Evolutionary conservation across 2,797 vertebrate genomes (phyloP).

Genomic region (Fistularia commersonii): DNA sequence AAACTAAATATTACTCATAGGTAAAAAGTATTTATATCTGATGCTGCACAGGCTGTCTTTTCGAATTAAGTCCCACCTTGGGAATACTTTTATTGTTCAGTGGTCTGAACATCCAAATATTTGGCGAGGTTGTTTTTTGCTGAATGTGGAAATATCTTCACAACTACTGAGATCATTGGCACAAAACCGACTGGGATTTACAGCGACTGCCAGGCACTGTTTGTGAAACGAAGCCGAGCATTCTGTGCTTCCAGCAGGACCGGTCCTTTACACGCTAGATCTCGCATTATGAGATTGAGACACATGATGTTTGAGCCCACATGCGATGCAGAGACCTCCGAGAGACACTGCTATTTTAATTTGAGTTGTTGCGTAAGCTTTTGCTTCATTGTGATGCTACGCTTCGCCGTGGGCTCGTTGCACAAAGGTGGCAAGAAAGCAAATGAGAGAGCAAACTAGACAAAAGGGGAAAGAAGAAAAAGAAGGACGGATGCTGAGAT

Average conservation of each 20-base stretch:
- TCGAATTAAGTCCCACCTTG: too few relatives aligned
- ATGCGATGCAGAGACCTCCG: slow-evolving; percentile 2
- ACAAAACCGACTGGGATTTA: background rate
- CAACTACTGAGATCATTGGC: background rate
- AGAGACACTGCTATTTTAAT: slow-evolving; percentile 14
- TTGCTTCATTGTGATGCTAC: background rate
- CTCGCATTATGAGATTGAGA: background rate
- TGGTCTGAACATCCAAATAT: too few relatives aligned
- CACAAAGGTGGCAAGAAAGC: slow-evolving; percentile 1
- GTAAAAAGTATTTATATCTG: too few relatives aligned
- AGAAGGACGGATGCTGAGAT: slow-evolving; percentile 8
- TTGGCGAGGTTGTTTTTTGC: background rate
- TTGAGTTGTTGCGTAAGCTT: slow-evolving; percentile 8
- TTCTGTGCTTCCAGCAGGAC: too few relatives aligned
- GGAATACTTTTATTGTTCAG: too few relatives aligned
- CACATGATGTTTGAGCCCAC: background rate
- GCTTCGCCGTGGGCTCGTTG: background rate
- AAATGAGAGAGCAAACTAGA: background rate
- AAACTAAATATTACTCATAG: too few relatives aligned
- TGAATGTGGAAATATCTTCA: background rate
- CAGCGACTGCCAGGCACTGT: background rate
- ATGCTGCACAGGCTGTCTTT: too few relatives aligned
- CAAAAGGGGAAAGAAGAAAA: background rate
- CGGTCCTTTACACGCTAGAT: background rate
- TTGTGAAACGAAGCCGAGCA: background rate